Base-by-base conservation (phyloP, 2,797 vertebrate genomes). In the Astyanax mexicanus region DNA sequence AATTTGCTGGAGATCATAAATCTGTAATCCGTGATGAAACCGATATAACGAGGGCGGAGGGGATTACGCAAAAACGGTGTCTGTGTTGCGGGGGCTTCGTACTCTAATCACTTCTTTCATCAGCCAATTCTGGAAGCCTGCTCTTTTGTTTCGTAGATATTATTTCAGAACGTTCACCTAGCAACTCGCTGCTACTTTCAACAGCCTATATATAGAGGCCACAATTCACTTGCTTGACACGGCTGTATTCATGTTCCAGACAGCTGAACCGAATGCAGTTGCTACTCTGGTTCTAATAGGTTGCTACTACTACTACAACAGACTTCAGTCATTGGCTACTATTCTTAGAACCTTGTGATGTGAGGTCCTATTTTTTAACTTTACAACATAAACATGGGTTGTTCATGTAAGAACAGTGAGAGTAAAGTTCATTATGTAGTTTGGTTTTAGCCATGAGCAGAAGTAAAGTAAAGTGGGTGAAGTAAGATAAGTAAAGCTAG, bases 121-220 rank as follows among this genome's bases (percentile, higher is more conserved):
- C 49, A 42, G 15, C 17, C 8, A 13, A 6, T 57, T 54, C n/a
- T 54, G 66, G 13, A 51, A 37, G 21, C 12, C 9, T 42, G 4
- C 38, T 47, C 32, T 62, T 62, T 74, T 70, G 13, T 58, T 35
- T 60, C 19, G 8, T 13, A 5, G 9, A 17, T 66, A 51, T 65
- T 23, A 51, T 51, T 35, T 67, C 65, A 70, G 66, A 80, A 77
- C 69, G 65, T 84, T 86, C 87, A 83, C 82, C 79, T 13, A 17
- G 79, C 81, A 80, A 87, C 77, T 81, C 70, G 13, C 19, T 69
- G 44, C 23, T 72, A n/a, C n/a, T 82, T 82, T 84, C 57, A 84
- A 45, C 49, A 49, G 35, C 21, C 83, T 85, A 86, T 84, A 89
- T 77, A 88, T 84, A 89, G 82, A 84, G 15, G 72, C 57, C n/a